These are phyloP conservation scores for Pygocentrus nattereri DNA, from an alignment of 2,797 vertebrate species.

Conservation along the genomic window DNA sequence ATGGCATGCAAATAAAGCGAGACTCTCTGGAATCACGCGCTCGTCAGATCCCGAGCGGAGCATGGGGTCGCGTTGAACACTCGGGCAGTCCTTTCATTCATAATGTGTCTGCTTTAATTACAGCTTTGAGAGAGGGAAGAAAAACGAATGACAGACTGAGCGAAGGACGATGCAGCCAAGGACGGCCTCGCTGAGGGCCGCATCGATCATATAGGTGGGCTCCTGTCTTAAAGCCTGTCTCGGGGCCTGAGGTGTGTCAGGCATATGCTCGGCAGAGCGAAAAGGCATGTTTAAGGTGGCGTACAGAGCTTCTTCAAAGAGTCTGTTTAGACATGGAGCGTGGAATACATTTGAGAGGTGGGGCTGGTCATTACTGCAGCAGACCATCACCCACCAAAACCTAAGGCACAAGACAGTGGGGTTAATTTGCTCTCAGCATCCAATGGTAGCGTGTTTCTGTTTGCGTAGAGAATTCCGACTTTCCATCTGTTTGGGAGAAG, in stretches of 20 bases:
- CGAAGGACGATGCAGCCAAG: not conserved
- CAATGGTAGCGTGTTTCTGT: too few species aligned
- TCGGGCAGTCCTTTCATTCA: slow-evolving; percentile 56
- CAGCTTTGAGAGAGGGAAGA: slow-evolving; percentile 42
- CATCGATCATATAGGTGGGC: not conserved
- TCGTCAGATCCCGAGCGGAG: slow-evolving; percentile 28
- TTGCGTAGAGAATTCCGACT: too few species aligned
- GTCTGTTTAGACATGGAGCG: too few species aligned
- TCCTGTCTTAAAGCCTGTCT: not conserved
- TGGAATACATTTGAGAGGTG: not conserved
- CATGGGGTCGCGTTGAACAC: slow-evolving; percentile 50
- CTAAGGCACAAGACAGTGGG: too few species aligned
- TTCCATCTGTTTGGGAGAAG: too few species aligned
- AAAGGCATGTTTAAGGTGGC: not conserved
- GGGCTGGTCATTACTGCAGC: not conserved
- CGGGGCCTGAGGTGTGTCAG: not conserved
- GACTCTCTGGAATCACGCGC: slow-evolving; percentile 48
- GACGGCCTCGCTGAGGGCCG: not conserved
- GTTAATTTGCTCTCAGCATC: too few species aligned
- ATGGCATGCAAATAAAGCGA: slow-evolving; percentile 55
- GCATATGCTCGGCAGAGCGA: not conserved
- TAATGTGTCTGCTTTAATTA: slow-evolving; percentile 70
- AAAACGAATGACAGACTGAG: slow-evolving; percentile 26
- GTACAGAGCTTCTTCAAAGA: not conserved
- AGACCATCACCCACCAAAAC: not conserved